Base-by-base conservation (phyloP, 92 coral and sea anemone genomes). In the Parazoanthus atlanticus region DNA sequence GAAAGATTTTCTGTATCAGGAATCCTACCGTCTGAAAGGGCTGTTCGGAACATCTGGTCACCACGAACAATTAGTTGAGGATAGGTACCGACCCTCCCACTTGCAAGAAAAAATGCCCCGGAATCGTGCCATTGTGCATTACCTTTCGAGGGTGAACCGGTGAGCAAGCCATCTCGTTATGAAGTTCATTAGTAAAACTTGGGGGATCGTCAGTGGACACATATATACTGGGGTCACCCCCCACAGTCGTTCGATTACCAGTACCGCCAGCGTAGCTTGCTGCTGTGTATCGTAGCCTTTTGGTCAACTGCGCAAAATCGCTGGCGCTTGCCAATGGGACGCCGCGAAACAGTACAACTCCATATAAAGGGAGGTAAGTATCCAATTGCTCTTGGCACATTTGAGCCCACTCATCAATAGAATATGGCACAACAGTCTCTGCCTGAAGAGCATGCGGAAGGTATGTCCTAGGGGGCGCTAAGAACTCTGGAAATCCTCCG, bases 131-230 rank as follows among this genome's bases (percentile, higher is more conserved):
- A 38, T 2, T 56, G 31, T 8, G 15, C 3, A 34, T 31, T 75
- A 91, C 94, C 96, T 94, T 95, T 64, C 81, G 92, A 36, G 98
- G 96, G 70, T 95, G 84, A 25, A 92, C 90, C 7, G 96, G 90
- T 17, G 96, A 94, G 67, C 94, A 95, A 10, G 95, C 96, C 98
- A 95, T 95, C 83, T 95, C 98, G 74, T 93, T 94, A 67, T 95
- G 98, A 29, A 94, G 89, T 88, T 95, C 98, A 38, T 89, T 95
- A 65, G 41, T 91, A 65, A 76, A 95, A 47, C 74, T 90, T 86
- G 88, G 82, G 31, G 96, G 96, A 40, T 95, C 98, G 16, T 93
- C 88, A 7, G 98, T 92, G 8, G 96, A 95, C 56, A 80, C 76
- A 78, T 86, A 95, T 25, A 93, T 90, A 29, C 81, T 87, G 17